phyloP scores from a whole-genome alignment of 1,140 invertebrate species.

The Lysiphlebus fabarum region DNA sequence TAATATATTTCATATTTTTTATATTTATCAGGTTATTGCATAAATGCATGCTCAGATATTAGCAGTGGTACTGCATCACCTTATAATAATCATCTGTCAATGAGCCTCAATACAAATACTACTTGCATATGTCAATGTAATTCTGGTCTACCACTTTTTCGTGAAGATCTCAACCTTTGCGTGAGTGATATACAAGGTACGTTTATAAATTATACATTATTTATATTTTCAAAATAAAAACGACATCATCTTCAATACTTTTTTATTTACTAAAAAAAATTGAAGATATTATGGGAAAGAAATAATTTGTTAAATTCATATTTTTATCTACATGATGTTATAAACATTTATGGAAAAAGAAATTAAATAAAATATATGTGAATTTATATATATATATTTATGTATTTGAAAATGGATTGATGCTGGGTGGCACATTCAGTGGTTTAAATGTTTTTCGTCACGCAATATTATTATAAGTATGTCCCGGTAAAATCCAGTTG shows the following conservation, averaged over 20 bases:
- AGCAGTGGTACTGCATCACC: conserved; percentile 37
- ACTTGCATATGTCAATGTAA: conserved; percentile 66
- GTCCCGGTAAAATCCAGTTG: not conserved
- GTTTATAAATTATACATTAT: no score
- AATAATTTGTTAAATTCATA: no score
- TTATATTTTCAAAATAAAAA: no score
- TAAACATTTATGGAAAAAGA: no score
- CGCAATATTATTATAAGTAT: conserved; percentile 6
- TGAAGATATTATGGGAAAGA: no score
- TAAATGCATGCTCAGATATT: conserved; percentile 31
- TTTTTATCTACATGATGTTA: no score
- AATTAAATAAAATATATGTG: no score
- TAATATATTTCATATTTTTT: conserved; percentile 17
- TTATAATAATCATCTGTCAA: conserved; percentile 16
- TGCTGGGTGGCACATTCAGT: no score
- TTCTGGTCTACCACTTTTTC: conserved; percentile 60
- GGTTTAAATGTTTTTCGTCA: not conserved
- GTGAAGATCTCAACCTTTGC: conserved; percentile 68
- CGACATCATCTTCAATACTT: no score
- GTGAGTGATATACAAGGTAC: conserved; percentile 70
- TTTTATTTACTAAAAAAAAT: no score
- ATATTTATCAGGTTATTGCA: conserved; percentile 27
- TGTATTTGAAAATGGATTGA: no score
- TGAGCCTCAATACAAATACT: conserved; percentile 29
- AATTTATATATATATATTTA: no score